phyloP scores from a whole-genome alignment of 2,797 vertebrate species.

The Aphelocoma californica region DNA sequence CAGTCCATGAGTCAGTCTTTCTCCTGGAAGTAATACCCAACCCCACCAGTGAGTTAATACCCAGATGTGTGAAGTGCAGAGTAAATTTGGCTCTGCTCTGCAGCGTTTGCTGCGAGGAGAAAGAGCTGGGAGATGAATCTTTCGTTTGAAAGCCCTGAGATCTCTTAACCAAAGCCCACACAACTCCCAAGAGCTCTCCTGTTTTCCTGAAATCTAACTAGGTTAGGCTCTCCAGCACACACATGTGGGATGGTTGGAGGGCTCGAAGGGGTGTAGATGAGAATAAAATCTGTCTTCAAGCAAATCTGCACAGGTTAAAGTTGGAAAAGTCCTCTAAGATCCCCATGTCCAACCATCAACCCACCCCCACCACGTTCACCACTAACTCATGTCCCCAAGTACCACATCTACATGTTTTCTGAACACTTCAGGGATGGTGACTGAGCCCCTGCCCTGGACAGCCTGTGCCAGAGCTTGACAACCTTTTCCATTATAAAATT shows the following conservation, averaged over 20 bases:
- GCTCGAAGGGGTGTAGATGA: background rate
- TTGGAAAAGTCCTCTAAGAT: background rate
- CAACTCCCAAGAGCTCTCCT: background rate
- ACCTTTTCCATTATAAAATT: background rate
- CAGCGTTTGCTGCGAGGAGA: background rate
- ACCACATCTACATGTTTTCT: background rate
- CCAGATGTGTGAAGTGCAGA: constrained; percentile 9
- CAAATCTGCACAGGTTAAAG: background rate
- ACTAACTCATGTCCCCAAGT: background rate
- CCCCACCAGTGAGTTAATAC: background rate
- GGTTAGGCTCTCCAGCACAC: background rate
- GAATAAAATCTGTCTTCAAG: background rate
- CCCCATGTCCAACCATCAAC: background rate
- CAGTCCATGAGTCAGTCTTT: constrained; percentile 1
- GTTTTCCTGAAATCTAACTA: background rate
- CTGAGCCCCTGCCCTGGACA: background rate
- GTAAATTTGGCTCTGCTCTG: background rate
- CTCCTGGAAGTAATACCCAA: constrained; percentile 41
- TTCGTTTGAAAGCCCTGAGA: background rate
- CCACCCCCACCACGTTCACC: background rate
- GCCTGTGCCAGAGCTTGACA: background rate
- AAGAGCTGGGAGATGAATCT: constrained; percentile 34
- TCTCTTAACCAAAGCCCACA: constrained; percentile 4
- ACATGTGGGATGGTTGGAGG: background rate
- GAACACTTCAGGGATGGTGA: background rate